Evolutionary conservation across 2,888 invertebrate species (phyloP), one percentile per base, ranked within the genome.

Genomic region (Endotricha flammealis): DNA sequence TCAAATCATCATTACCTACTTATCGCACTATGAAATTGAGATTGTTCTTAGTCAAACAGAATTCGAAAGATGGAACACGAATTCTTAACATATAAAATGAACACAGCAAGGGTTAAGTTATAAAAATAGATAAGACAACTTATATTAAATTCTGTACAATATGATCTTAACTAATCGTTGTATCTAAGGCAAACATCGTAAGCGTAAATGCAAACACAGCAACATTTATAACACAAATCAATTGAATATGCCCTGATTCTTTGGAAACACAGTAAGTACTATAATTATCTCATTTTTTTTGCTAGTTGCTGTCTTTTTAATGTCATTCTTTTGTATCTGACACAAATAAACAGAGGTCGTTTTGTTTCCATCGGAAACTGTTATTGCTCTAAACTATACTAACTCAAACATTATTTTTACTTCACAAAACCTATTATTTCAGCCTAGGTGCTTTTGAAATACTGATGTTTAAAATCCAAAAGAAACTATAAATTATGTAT

Each of bases 281-380:
- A 28, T 22, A 22, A 11, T 23, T 33, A 17, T 8, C 8, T 27
- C 12, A 11, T 9, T 4, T 22, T 27, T n/a, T 29, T 23, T 22
- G 20, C 20, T 20, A 28, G 23, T 35, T 14, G 22, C 22, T 34
- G 28, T 10, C 7, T 23, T 9, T 14, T 20, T 6, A 27, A 12
- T 12, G 32, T 32, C 32, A 32, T 8, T 27, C 14, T 17, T 3
- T 22, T 8, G 10, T 12, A 12, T 25, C 13, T 33, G 36, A 50
- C 28, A 42, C 38, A 48, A 46, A 48, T 17, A 25, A 27, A 57
- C 41, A 54, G 38, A 50, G 44, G 49, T 54, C 51, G 43, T 50
- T 65, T 62, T 53, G 65, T 74, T 71, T 72, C 74, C 71, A 64
- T 62, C 51, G 71, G 72, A 74, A 74, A 74, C 53, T 49, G 68